Evolutionary conservation across 1,140 invertebrate genomes (phyloP).

Genomic region (Dreissena rostriformis): DNA sequence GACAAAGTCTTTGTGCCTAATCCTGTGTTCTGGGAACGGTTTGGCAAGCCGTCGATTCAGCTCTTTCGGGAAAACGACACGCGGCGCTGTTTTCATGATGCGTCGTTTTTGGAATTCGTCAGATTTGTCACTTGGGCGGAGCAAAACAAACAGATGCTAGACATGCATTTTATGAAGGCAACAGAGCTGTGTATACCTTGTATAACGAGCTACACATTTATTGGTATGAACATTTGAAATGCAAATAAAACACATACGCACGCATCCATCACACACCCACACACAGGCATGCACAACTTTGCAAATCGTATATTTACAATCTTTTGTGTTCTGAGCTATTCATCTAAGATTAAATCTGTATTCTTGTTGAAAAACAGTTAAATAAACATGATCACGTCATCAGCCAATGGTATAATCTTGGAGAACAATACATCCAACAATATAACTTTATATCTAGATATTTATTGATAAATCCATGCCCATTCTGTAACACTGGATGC

Average conservation of each 20-base stretch:
- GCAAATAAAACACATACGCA: background rate
- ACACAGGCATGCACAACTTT: background rate
- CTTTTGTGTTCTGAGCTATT: background rate
- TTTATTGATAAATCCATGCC: background rate
- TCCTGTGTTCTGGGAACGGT: constrained; percentile 20
- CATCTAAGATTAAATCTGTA: background rate
- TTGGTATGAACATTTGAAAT: background rate
- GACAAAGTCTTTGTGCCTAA: constrained; percentile 43
- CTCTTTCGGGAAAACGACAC: background rate
- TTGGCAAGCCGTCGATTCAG: background rate
- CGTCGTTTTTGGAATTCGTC: constrained; percentile 28
- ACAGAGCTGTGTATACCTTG: constrained; percentile 22
- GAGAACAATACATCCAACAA: background rate
- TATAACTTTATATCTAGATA: background rate
- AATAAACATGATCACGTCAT: too few species aligned
- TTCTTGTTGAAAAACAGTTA: too few species aligned
- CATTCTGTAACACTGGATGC: background rate
- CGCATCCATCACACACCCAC: too few species aligned
- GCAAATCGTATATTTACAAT: background rate
- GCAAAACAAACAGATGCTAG: background rate
- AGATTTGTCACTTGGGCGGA: background rate
- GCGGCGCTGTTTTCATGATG: background rate
- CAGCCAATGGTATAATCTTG: background rate
- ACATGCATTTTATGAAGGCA: constrained; percentile 8
- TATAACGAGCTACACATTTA: constrained; percentile 10